Conservation (phyloP, 2,797 vertebrate genomes). For the Mallotus villosus region DNA sequence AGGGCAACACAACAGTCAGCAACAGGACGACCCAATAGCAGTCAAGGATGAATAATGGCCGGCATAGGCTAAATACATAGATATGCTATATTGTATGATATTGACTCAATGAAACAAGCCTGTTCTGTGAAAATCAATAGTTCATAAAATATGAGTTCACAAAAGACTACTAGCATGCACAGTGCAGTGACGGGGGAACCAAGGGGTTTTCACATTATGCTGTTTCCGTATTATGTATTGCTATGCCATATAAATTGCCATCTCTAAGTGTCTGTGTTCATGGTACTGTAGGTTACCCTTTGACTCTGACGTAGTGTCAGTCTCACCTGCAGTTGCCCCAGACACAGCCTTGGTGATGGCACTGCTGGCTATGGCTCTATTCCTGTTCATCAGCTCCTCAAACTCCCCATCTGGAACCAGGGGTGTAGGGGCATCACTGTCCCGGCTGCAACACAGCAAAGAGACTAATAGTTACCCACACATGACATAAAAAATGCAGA, state of each 20-base stretch:
- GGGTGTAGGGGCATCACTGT: constrained; percentile 63
- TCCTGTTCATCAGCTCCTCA: constrained; percentile 94
- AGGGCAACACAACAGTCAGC: neutral
- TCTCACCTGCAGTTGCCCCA: constrained; percentile 87
- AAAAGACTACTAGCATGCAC: no score
- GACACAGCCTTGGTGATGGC: constrained; percentile 94
- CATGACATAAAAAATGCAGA: neutral
- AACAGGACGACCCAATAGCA: neutral
- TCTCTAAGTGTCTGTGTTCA: constrained; percentile 2
- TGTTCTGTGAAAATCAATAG: no score
- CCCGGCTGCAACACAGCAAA: constrained; percentile 60
- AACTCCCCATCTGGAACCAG: constrained; percentile 80
- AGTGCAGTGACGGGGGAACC: no score
- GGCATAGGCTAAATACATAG: no score
- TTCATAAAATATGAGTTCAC: no score
- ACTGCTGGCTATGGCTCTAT: constrained; percentile 90
- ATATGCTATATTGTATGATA: no score
- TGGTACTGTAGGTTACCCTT: neutral
- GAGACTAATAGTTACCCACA: no score
- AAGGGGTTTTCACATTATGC: no score
- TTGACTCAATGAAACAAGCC: no score
- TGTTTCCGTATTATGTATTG: no score
- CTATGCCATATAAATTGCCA: neutral
- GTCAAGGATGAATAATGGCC: no score
- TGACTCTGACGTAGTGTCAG: neutral